Percentiles rank a stretch among this genome's conserved stretches.
Conservation (phyloP, 2,797 vertebrate genomes). For the Fundulus diaphanus region DNA sequence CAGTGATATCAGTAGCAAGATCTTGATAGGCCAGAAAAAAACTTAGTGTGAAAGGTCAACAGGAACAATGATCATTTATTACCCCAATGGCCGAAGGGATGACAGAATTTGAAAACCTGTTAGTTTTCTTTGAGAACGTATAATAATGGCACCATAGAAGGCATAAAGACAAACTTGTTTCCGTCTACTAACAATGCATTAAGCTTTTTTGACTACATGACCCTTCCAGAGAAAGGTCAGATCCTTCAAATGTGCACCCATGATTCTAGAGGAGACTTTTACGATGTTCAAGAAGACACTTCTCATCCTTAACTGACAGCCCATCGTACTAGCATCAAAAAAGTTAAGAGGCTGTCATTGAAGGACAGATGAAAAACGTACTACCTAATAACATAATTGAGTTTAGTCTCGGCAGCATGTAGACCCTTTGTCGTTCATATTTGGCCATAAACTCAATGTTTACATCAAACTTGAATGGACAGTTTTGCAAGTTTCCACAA, state of each 20-base stretch:
- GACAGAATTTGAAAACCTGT: background rate
- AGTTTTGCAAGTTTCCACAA: background rate
- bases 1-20: background rate
- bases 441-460: background rate
- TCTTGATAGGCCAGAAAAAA: background rate
- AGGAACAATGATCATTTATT: background rate
- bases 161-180: background rate
- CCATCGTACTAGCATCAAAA: background rate
- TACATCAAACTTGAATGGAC: background rate
- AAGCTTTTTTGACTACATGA: background rate
- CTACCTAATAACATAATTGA: background rate
- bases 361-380: background rate
- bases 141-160: background rate
- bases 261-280: background rate
- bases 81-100: background rate
- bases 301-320: background rate
- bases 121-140: no score
- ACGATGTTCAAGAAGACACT: background rate
- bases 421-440: background rate
- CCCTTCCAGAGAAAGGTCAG: constrained; percentile 1
- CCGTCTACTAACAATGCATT: background rate
- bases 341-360: background rate
- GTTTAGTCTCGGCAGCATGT: background rate
- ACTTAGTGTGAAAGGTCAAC: background rate
- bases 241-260: background rate